A percentile compares a stretch with the other conserved stretches of the same genome.
phyloP scores from a whole-genome alignment of 2,888 invertebrate genomes.

The Mythimna pallens region DNA sequence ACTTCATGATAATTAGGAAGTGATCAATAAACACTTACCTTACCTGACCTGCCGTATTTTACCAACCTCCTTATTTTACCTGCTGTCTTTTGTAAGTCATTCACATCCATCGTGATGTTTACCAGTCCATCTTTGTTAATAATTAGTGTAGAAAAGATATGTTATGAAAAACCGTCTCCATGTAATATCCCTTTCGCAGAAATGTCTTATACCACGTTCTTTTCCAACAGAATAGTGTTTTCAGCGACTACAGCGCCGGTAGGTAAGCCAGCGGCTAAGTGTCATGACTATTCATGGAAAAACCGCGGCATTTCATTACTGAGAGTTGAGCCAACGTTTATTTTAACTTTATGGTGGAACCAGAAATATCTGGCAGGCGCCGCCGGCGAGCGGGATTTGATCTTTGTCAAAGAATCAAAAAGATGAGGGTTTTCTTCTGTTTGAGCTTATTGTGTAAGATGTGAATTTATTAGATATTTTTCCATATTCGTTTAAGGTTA shows the following conservation, averaged over 20 bases:
- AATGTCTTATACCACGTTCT: slow-evolving; percentile 47
- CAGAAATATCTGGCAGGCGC: slow-evolving; percentile 38
- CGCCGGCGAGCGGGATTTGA: slow-evolving; percentile 24
- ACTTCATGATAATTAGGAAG: too few species aligned
- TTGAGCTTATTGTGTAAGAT: background rate
- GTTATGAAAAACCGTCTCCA: too few species aligned
- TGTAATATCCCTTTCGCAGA: background rate
- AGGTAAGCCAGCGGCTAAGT: slow-evolving; percentile 69
- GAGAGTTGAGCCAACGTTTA: slow-evolving; percentile 64
- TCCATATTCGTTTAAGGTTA: background rate
- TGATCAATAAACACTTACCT: too few species aligned
- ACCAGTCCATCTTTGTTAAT: too few species aligned
- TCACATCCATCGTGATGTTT: too few species aligned
- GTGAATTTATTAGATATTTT: background rate
- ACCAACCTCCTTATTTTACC: too few species aligned
- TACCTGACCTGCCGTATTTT: too few species aligned
- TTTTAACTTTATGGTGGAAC: slow-evolving; percentile 57
- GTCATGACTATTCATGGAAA: slow-evolving; percentile 86
- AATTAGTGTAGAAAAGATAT: too few species aligned
- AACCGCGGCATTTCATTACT: slow-evolving; percentile 82
- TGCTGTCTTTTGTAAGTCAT: too few species aligned
- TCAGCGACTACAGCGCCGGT: slow-evolving; percentile 49
- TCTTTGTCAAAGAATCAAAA: slow-evolving; percentile 31
- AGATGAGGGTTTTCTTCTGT: background rate
- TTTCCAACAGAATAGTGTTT: slow-evolving; percentile 38